Percentiles rank a stretch among this genome's conserved stretches.
Conservation (phyloP, 2,888 invertebrate genomes). For the Pachydiplax longipennis region DNA sequence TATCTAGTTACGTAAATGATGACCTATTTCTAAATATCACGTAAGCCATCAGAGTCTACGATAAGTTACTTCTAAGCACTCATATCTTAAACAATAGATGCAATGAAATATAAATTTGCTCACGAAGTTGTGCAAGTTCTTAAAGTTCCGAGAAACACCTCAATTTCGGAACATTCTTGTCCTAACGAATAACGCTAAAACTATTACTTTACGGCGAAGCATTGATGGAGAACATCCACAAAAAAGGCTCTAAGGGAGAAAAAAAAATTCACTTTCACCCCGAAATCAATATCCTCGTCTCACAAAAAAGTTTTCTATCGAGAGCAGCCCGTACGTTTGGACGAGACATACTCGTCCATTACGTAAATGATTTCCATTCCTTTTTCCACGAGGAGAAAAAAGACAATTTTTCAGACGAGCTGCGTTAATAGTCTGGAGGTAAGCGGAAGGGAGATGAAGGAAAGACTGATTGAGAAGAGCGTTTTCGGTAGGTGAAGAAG, state of each 20-base stretch:
- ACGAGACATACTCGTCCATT: neutral
- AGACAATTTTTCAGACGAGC: neutral
- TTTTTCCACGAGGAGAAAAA: neutral
- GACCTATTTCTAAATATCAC: too few relatives aligned
- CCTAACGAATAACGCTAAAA: neutral
- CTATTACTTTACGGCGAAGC: too few relatives aligned
- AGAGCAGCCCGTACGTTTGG: neutral
- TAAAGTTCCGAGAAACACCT: neutral
- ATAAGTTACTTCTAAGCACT: too few relatives aligned
- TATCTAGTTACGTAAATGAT: too few relatives aligned
- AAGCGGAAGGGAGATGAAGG: neutral
- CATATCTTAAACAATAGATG: too few relatives aligned
- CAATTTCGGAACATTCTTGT: neutral
- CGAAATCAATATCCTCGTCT: neutral
- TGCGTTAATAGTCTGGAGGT: neutral
- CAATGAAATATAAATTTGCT: too few relatives aligned
- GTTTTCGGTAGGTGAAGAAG: neutral
- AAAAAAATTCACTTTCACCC: neutral
- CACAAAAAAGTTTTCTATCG: neutral
- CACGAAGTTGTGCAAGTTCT: too few relatives aligned
- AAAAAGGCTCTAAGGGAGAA: neutral
- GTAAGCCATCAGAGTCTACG: too few relatives aligned
- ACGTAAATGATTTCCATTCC: neutral
- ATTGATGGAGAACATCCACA: too few relatives aligned
- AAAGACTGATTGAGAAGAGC: neutral